Evolutionary conservation across 2,888 invertebrate species (phyloP).

Genomic region (Acheta domesticus): DNA sequence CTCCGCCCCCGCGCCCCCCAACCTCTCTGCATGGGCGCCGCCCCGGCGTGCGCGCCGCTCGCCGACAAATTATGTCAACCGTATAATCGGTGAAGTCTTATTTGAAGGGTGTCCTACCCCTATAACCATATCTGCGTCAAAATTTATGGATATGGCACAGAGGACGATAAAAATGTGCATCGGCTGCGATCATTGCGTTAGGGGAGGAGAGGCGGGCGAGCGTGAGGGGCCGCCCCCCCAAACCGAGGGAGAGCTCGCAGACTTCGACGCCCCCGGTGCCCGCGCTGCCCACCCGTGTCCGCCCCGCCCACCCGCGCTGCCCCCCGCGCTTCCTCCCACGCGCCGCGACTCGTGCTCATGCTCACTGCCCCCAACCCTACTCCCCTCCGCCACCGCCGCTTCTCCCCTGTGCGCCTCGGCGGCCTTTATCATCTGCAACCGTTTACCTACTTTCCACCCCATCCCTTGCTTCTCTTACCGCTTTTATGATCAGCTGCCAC

Average conservation of each 20-base stretch:
- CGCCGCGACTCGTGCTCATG: too few relatives aligned
- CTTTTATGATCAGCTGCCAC: too few relatives aligned
- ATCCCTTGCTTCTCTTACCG: too few relatives aligned
- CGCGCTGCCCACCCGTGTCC: too few relatives aligned
- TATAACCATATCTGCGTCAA: conserved; percentile 7
- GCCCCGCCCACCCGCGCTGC: too few relatives aligned
- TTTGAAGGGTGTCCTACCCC: neutral
- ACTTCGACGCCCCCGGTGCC: neutral
- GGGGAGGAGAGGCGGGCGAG: neutral
- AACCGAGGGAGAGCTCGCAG: neutral
- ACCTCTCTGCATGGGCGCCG: too few relatives aligned
- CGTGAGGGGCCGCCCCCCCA: neutral
- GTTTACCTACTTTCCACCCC: too few relatives aligned
- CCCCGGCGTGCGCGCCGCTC: neutral
- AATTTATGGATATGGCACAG: conserved; percentile 6
- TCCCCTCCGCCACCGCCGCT: too few relatives aligned
- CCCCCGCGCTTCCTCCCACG: too few relatives aligned
- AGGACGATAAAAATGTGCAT: conserved; percentile 18
- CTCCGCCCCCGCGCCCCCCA: neutral
- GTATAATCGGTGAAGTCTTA: conserved; percentile 18
- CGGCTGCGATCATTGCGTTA: conserved; percentile 1
- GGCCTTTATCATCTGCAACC: too few relatives aligned
- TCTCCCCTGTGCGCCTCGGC: too few relatives aligned
- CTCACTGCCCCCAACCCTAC: too few relatives aligned
- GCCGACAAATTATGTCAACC: conserved; percentile 7